phyloP scores from a whole-genome alignment of 2,113 vertebrate species.

The Chelonoidis abingdonii region DNA sequence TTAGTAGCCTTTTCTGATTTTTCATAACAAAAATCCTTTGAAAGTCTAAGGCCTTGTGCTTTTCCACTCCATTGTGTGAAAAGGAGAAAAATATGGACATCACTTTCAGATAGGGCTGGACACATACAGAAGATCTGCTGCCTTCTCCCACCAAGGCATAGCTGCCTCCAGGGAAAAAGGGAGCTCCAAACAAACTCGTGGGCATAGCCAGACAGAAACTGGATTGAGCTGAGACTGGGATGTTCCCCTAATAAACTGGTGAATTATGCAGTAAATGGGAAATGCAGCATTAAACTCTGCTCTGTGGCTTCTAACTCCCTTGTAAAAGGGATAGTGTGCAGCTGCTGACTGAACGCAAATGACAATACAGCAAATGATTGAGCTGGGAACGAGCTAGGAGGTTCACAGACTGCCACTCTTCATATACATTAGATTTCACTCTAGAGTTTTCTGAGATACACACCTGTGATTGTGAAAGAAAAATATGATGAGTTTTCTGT shows the following conservation, averaged over 20 bases:
- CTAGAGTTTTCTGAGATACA: background rate
- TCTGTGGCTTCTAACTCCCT: background rate
- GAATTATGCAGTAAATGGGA: background rate
- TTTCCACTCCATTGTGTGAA: background rate
- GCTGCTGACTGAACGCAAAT: background rate
- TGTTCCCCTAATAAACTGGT: background rate
- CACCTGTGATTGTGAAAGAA: background rate
- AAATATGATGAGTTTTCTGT: background rate
- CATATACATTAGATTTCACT: background rate
- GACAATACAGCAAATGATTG: background rate
- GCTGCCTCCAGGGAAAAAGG: background rate
- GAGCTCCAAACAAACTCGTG: background rate
- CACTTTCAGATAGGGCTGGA: too few relatives aligned
- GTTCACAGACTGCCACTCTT: background rate
- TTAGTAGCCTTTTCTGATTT: background rate
- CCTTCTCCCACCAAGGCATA: too few relatives aligned
- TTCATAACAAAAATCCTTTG: background rate
- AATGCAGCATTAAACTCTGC: background rate
- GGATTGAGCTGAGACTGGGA: background rate
- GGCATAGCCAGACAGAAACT: background rate
- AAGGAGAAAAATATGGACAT: background rate
- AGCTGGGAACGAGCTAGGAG: background rate
- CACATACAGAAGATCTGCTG: background rate
- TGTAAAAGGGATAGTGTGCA: background rate
- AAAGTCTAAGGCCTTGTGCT: background rate